A percentile compares a stretch with the other conserved stretches of the same genome.
phyloP scores from a whole-genome alignment of 92 coral and sea anemone species.

The Epizoanthus rinbou region DNA sequence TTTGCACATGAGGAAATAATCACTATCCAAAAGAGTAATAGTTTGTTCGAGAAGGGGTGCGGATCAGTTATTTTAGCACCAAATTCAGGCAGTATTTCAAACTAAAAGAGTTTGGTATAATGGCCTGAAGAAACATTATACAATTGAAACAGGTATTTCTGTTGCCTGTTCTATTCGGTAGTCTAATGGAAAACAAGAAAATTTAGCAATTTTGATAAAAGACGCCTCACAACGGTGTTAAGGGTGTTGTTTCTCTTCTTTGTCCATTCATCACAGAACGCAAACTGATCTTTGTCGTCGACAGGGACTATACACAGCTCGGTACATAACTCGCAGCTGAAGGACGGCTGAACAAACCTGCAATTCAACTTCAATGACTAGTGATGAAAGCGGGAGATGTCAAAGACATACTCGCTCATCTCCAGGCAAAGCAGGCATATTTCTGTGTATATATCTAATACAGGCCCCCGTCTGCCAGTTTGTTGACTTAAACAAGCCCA shows the following conservation, averaged over 20 bases:
- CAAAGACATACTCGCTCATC: conserved; percentile 14
- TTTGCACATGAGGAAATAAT: neutral
- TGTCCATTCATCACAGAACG: conserved; percentile 46
- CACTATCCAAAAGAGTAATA: neutral
- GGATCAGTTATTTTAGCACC: neutral
- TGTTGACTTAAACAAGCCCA: conserved; percentile 28
- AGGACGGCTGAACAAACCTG: conserved; percentile 79
- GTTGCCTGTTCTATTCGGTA: conserved; percentile 21
- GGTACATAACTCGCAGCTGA: conserved; percentile 72
- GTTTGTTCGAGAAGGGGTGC: conserved; percentile 8
- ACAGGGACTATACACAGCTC: conserved; percentile 10
- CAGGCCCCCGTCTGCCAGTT: conserved; percentile 18
- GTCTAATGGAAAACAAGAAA: conserved; percentile 43
- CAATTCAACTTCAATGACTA: conserved; percentile 48
- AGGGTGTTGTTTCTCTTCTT: conserved; percentile 28
- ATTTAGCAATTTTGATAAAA: conserved; percentile 55
- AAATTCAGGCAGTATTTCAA: neutral
- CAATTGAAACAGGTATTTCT: conserved; percentile 27
- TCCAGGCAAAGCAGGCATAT: conserved; percentile 28
- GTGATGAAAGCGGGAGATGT: conserved; percentile 18
- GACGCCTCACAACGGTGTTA: neutral
- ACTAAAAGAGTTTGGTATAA: neutral
- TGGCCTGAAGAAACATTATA: neutral
- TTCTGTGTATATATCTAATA: neutral
- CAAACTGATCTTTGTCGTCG: conserved; percentile 27